A percentile compares a stretch with the other conserved stretches of the same genome.
Conservation (phyloP, 2,797 vertebrate genomes). For the Sebastes oblongus region DNA sequence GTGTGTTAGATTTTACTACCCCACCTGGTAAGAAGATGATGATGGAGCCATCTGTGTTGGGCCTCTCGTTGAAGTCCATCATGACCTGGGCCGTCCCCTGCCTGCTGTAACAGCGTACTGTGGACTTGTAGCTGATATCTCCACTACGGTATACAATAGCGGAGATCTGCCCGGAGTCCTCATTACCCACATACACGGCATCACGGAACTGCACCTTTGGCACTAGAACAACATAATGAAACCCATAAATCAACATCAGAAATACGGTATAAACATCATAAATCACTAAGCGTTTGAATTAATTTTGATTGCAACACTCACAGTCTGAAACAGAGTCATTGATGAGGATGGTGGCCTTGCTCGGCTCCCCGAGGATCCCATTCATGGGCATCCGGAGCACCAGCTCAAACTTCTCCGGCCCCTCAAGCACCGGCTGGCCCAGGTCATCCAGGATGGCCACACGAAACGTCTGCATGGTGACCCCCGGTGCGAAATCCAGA, state of each 20-base stretch:
- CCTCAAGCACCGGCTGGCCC: constrained; percentile 90
- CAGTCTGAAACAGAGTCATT: constrained; percentile 92
- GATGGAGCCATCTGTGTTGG: constrained; percentile 90
- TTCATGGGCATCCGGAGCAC: constrained; percentile 92
- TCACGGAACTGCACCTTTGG: constrained; percentile 95
- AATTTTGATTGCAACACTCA: constrained; percentile 75
- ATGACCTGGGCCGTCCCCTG: constrained; percentile 96
- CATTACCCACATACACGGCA: constrained; percentile 80
- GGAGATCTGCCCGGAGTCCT: constrained; percentile 85
- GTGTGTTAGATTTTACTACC: background rate
- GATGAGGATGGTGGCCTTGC: constrained; percentile 87
- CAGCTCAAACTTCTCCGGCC: constrained; percentile 91
- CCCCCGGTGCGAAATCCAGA: constrained; percentile 92
- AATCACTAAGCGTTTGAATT: background rate
- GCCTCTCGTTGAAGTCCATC: constrained; percentile 94
- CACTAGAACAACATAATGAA: constrained; percentile 76
- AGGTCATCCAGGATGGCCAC: constrained; percentile 92
- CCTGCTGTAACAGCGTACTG: constrained; percentile 92
- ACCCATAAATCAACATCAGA: constrained; percentile 13
- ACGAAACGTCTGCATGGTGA: constrained; percentile 89
- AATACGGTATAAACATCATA: background rate
- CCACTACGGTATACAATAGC: constrained; percentile 87
- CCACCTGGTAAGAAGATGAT: constrained; percentile 91
- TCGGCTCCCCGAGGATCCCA: constrained; percentile 89
- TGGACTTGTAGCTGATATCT: constrained; percentile 87